Percentiles rank a stretch among this genome's conserved stretches.
These are phyloP conservation scores for Margarornis squamiger DNA, from an alignment of 2,797 vertebrate genomes.

Conservation along the genomic window DNA sequence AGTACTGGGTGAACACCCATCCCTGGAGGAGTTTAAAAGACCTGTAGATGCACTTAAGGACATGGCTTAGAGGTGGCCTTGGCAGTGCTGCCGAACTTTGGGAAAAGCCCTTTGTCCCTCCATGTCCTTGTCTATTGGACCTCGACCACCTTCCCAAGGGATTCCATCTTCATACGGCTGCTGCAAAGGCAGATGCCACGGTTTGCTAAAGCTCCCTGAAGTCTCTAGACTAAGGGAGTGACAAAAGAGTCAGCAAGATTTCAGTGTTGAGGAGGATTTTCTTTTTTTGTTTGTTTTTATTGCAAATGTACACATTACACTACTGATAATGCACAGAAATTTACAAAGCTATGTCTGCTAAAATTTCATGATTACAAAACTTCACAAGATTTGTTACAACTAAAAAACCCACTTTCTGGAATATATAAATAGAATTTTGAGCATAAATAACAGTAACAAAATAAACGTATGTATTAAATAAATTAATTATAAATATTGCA, in stretches of 20 bases:
- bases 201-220: background rate
- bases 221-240: background rate
- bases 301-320: slow-evolving; percentile 47
- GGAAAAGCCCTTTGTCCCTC: background rate
- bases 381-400: slow-evolving; percentile 6
- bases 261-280: background rate
- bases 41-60: rapidly evolving
- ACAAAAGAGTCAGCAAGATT: background rate
- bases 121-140: background rate
- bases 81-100: background rate
- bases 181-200: background rate
- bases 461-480: slow-evolving; percentile 76
- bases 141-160: background rate
- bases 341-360: background rate
- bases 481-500: slow-evolving; percentile 82
- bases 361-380: slow-evolving; percentile 41
- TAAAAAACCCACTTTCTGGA: slow-evolving; percentile 48
- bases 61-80: background rate
- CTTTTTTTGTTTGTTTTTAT: slow-evolving; percentile 4
- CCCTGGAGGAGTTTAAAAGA: background rate
- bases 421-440: slow-evolving; percentile 77
- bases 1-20: background rate
- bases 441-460: slow-evolving; percentile 83
- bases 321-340: slow-evolving; percentile 16
- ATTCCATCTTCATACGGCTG: background rate